Conservation (phyloP, 2,888 invertebrate species). For the Ischnura elegans region DNA sequence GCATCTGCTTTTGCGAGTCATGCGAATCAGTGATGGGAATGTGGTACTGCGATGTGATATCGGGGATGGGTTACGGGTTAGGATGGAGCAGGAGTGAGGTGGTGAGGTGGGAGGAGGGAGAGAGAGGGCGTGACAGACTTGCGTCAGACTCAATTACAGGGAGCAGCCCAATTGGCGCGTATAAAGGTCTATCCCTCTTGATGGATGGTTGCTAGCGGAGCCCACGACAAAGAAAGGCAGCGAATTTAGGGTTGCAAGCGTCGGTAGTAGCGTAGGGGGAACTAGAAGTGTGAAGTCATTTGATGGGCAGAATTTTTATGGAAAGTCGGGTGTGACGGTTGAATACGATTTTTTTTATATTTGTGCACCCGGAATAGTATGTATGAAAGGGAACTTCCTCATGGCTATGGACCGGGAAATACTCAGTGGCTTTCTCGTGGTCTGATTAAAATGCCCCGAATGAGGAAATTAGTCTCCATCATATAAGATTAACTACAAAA, state of each 20-base stretch:
- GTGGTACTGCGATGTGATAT: background rate
- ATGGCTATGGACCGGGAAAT: too few relatives aligned
- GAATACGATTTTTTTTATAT: background rate
- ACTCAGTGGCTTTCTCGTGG: too few relatives aligned
- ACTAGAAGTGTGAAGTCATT: background rate
- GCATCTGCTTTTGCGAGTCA: too few relatives aligned
- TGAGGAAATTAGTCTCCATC: too few relatives aligned
- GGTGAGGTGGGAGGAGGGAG: background rate
- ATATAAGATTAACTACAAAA: too few relatives aligned
- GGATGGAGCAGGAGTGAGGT: background rate
- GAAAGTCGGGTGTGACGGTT: background rate
- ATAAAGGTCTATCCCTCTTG: background rate
- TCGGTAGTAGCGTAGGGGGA: background rate
- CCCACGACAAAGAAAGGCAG: background rate
- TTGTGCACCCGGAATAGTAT: background rate
- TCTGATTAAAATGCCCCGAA: too few relatives aligned
- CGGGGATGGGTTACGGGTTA: background rate
- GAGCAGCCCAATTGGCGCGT: constrained; percentile 21
- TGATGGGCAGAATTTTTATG: background rate
- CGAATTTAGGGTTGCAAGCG: background rate
- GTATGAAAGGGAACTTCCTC: background rate
- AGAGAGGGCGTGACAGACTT: constrained; percentile 30
- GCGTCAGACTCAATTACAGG: constrained; percentile 35
- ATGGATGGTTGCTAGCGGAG: constrained; percentile 25
- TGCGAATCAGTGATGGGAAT: too few relatives aligned